These are phyloP conservation scores for Aegypius monachus DNA, from an alignment of 2,113 vertebrate species.

Conservation along the genomic window DNA sequence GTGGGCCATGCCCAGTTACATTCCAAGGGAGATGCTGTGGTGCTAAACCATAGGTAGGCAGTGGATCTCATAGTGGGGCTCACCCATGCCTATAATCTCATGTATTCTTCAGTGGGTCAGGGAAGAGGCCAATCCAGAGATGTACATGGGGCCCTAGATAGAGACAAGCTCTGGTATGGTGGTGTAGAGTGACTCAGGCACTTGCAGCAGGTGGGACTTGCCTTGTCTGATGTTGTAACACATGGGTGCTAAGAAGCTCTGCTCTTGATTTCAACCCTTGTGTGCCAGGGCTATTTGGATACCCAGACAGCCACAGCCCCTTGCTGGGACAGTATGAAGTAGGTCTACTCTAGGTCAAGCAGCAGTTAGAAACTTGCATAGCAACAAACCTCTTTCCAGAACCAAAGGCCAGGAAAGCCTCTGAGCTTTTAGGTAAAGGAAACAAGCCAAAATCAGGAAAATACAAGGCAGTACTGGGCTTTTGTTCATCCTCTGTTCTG, in stretches of 20 bases:
- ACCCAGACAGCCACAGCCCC: background rate
- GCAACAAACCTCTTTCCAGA: background rate
- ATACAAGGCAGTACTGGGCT: background rate
- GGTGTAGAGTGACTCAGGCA: background rate
- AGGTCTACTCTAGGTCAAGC: background rate
- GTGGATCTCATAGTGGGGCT: background rate
- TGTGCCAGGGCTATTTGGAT: background rate
- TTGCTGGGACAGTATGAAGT: background rate
- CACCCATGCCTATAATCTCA: background rate
- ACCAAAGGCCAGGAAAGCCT: background rate
- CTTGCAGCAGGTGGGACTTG: background rate
- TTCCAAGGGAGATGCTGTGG: background rate
- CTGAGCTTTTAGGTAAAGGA: background rate
- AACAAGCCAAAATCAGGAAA: background rate
- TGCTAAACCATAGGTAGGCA: background rate
- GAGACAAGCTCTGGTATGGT: background rate
- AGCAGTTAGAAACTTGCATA: background rate
- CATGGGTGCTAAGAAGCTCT: background rate
- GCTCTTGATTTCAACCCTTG: background rate
- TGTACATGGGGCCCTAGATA: background rate
- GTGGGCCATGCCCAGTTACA: accelerated
- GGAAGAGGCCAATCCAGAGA: background rate
- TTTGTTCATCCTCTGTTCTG: background rate
- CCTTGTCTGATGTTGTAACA: background rate
- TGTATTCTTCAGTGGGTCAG: background rate